Evolutionary conservation across 2,797 vertebrate species (phyloP).

Genomic region (Mus minutoides): DNA sequence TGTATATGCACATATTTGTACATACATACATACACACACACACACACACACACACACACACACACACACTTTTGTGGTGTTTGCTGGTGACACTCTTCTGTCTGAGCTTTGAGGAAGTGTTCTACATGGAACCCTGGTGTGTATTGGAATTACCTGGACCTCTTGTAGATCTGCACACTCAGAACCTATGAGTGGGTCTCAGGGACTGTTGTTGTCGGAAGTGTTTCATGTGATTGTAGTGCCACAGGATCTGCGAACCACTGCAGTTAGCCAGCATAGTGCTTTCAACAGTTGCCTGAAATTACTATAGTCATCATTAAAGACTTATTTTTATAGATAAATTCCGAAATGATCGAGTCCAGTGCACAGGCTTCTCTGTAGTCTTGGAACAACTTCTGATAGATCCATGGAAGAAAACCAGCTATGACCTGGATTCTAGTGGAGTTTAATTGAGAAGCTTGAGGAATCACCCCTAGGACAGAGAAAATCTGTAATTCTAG

Average conservation of each 20-base stretch:
- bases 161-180: neutral
- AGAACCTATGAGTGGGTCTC: neutral
- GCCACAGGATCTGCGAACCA: neutral
- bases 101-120: neutral
- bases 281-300: neutral
- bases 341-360: neutral
- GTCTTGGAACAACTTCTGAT: neutral
- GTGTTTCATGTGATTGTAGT: neutral
- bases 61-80: neutral
- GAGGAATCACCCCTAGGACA: neutral
- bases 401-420: neutral
- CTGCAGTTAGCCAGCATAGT: neutral
- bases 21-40: neutral
- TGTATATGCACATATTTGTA: neutral
- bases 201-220: neutral
- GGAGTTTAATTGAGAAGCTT: neutral
- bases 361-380: neutral
- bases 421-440: conserved; percentile 2
- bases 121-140: neutral
- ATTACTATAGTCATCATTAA: neutral
- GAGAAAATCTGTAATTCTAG: neutral
- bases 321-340: conserved; percentile 3
- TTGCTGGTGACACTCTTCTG: neutral
- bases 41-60: neutral
- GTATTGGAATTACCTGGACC: neutral